These are phyloP conservation scores for Hemiscyllium ocellatum DNA, from an alignment of 2,113 vertebrate genomes.

Conservation along the genomic window DNA sequence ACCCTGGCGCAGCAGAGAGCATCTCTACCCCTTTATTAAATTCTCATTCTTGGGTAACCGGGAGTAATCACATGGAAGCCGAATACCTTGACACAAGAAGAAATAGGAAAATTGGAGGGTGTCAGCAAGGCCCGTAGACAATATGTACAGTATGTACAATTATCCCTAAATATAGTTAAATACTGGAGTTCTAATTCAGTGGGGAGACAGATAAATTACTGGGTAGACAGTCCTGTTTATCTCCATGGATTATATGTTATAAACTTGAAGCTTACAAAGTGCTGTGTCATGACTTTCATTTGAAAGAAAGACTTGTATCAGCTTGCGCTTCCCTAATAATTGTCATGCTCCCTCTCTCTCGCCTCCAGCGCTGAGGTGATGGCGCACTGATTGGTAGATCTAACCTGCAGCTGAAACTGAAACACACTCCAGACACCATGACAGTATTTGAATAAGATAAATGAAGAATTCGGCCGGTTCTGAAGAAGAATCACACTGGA, in stretches of 20 bases:
- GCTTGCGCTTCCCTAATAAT: background rate
- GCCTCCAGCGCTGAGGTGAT: too few relatives aligned
- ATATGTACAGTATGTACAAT: background rate
- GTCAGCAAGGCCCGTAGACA: background rate
- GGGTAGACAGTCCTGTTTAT: background rate
- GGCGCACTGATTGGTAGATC: too few relatives aligned
- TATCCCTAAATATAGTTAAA: background rate
- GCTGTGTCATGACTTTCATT: background rate
- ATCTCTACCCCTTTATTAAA: background rate
- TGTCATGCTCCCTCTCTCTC: background rate
- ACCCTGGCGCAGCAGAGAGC: background rate
- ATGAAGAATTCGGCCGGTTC: too few relatives aligned
- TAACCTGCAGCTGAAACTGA: background rate
- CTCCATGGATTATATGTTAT: background rate
- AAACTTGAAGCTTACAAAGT: background rate
- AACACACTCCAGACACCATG: background rate
- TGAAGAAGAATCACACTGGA: too few relatives aligned
- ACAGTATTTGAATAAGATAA: background rate
- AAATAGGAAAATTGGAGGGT: background rate
- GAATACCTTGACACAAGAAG: background rate
- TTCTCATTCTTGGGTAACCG: background rate
- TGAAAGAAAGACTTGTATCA: background rate
- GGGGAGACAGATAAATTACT: constrained; percentile 15
- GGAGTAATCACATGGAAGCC: background rate
- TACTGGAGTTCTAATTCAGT: background rate